phyloP scores from a whole-genome alignment of 2,113 vertebrate species.

The Sylvietta virens region DNA sequence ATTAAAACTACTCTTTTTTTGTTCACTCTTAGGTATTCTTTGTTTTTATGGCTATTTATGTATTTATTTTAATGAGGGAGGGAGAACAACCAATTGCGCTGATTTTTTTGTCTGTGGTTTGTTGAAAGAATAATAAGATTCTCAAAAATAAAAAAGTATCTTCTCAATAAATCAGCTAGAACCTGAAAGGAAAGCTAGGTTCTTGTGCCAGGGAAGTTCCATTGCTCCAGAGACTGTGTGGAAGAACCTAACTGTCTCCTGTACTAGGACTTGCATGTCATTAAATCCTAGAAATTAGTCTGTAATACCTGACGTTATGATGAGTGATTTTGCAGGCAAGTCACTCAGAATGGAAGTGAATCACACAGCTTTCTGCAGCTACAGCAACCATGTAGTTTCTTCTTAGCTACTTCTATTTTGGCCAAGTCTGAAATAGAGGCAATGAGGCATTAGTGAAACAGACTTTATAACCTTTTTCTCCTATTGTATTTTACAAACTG shows the following conservation, averaged over 20 bases:
- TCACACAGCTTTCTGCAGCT: background rate
- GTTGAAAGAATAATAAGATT: background rate
- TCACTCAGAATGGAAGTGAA: background rate
- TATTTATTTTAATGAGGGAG: background rate
- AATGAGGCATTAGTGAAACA: background rate
- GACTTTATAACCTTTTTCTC: background rate
- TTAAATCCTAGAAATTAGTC: background rate
- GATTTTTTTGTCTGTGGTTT: background rate
- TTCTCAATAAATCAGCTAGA: background rate
- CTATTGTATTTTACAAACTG: background rate
- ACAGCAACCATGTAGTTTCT: rapidly evolving
- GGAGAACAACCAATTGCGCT: background rate
- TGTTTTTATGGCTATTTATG: background rate
- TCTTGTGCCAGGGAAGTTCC: background rate
- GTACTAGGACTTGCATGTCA: background rate
- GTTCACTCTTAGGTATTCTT: background rate
- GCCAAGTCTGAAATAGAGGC: background rate
- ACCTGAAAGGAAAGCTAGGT: background rate
- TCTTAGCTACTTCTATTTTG: background rate
- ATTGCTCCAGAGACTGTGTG: background rate
- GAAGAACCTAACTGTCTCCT: background rate
- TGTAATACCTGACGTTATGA: background rate
- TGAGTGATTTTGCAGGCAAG: background rate
- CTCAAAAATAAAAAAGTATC: background rate
- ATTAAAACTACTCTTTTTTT: background rate